These are phyloP conservation scores for Autographa pulchrina DNA, from an alignment of 2,888 invertebrate species.

Conservation along the genomic window DNA sequence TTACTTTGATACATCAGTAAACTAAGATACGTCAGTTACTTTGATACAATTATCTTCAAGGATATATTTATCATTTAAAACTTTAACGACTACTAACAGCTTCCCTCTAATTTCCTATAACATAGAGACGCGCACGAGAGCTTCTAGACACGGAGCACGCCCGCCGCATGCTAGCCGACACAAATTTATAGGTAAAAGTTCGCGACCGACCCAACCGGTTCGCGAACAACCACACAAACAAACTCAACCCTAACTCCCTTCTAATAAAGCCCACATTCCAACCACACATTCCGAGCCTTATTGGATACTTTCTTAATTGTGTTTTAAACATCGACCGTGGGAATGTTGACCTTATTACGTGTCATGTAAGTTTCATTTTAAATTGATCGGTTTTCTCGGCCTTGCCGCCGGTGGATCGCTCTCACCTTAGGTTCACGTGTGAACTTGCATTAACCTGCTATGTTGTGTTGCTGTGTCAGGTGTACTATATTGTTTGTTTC, in stretches of 20 bases:
- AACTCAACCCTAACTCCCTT: constrained; percentile 71
- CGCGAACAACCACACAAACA: constrained; percentile 63
- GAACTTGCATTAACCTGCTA: constrained; percentile 87
- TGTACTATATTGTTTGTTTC: constrained; percentile 71
- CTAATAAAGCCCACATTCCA: constrained; percentile 73
- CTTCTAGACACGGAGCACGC: constrained; percentile 79
- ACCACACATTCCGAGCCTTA: constrained; percentile 70
- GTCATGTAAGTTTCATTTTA: constrained; percentile 75
- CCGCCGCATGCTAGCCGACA: constrained; percentile 83
- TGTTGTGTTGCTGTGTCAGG: constrained; percentile 80
- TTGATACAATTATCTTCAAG: not conserved
- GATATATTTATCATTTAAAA: not conserved
- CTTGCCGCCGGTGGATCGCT: constrained; percentile 88
- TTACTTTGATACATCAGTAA: too few species aligned
- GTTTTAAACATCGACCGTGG: constrained; percentile 75
- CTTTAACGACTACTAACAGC: constrained; percentile 30
- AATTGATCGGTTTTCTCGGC: constrained; percentile 79
- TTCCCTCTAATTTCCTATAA: constrained; percentile 63
- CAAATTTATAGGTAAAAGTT: constrained; percentile 90
- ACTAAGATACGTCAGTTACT: too few species aligned
- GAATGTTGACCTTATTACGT: constrained; percentile 82
- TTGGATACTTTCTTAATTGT: constrained; percentile 89
- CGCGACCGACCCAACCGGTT: constrained; percentile 88
- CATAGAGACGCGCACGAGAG: constrained; percentile 71
- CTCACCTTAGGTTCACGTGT: constrained; percentile 88